Evolutionary conservation across 2,797 vertebrate species (phyloP).

Genomic region (Gallirallus australis): DNA sequence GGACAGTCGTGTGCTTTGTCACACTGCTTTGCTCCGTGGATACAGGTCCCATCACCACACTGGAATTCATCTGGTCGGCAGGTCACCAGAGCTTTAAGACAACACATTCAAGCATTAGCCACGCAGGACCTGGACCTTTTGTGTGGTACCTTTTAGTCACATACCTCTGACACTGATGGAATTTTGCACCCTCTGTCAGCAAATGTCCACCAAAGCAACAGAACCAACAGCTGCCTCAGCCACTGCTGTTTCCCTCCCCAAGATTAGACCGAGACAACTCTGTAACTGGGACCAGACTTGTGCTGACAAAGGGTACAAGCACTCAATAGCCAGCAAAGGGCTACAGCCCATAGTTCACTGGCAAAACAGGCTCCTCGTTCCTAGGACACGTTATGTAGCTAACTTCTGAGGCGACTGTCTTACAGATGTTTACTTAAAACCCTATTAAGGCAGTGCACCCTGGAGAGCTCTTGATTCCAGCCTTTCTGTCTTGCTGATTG

Average conservation of each 20-base stretch:
- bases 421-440: neutral
- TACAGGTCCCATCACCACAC: constrained; percentile 93
- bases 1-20: constrained; percentile 91
- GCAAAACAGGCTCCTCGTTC: neutral
- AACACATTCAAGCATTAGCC: neutral
- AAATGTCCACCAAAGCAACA: neutral
- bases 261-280: neutral
- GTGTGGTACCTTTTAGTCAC: neutral
- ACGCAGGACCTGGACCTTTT: neutral
- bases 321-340: neutral
- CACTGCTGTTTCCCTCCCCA: neutral
- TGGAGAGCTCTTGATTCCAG: constrained; percentile 35
- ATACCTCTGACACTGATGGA: neutral
- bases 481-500: neutral
- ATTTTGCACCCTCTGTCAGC: neutral
- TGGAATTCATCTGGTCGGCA: constrained; percentile 95
- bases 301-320: neutral
- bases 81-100: constrained; percentile 84
- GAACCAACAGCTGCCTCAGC: neutral
- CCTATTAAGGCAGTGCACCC: neutral
- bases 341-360: neutral
- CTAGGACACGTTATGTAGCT: neutral
- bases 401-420: neutral
- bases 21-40: constrained; percentile 92
- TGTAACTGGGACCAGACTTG: neutral